Percentiles rank a stretch among this genome's conserved stretches.
Evolutionary conservation across 2,888 invertebrate species (phyloP).

Genomic region (Scaptomyza tumidula): DNA sequence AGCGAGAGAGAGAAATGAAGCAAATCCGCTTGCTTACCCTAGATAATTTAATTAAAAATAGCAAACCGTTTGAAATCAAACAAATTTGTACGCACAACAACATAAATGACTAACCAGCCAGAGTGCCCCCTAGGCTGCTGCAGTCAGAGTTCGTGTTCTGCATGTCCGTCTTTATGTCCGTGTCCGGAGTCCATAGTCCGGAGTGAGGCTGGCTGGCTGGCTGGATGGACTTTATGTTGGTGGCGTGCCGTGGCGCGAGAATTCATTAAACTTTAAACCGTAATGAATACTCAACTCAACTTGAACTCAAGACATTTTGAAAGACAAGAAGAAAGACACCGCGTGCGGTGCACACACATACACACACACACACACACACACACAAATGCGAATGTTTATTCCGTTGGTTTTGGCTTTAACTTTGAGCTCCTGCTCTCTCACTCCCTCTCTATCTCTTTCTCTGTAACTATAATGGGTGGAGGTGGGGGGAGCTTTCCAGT

Average conservation of each 20-base stretch:
- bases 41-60: constrained; percentile 69
- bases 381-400: constrained; percentile 5
- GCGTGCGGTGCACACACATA: constrained; percentile 29
- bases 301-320: constrained; percentile 35
- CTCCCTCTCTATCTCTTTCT: no score
- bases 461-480: background rate
- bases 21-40: constrained; percentile 36
- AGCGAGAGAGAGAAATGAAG: constrained; percentile 1
- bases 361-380: constrained; percentile 4
- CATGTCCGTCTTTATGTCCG: background rate
- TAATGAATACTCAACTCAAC: constrained; percentile 58
- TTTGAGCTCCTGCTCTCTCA: background rate
- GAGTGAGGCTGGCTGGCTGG: background rate
- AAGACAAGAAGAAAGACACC: constrained; percentile 39
- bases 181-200: background rate
- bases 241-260: constrained; percentile 35
- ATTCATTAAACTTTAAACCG: constrained; percentile 67
- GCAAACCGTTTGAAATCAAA: constrained; percentile 68
- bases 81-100: constrained; percentile 58
- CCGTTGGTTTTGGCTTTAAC: constrained; percentile 22
- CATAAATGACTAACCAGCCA: constrained; percentile 56
- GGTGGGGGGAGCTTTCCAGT: constrained; percentile 5
- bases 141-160: constrained; percentile 15
- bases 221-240: background rate
- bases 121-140: constrained; percentile 46